Conservation (phyloP, 35 echinoderm and acorn worm species). For the Ptychodera flava region DNA sequence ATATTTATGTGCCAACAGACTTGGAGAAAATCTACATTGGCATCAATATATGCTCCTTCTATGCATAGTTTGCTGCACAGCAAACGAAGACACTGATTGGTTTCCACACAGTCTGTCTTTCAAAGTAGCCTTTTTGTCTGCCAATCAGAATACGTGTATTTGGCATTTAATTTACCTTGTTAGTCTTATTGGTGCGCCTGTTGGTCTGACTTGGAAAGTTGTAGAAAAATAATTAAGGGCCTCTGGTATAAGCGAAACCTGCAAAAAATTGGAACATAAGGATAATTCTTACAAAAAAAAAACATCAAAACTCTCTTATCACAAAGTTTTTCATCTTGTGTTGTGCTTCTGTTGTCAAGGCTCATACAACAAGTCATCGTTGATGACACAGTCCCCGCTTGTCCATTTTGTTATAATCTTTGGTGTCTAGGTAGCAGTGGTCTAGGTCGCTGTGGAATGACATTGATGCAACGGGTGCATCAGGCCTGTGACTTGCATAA, state of each 20-base stretch:
- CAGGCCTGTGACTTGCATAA: too few relatives aligned
- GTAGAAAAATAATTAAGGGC: background rate
- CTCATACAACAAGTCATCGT: background rate
- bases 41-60: background rate
- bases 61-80: background rate
- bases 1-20: background rate
- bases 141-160: too few relatives aligned
- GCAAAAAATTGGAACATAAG: background rate
- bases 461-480: too few relatives aligned
- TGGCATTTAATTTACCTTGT: background rate
- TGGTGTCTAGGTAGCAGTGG: too few relatives aligned
- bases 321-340: background rate
- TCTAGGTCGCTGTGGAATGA: too few relatives aligned
- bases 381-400: background rate
- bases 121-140: background rate
- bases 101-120: background rate
- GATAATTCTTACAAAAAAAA: background rate
- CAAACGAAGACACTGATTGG: background rate
- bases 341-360: background rate
- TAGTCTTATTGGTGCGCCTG: background rate
- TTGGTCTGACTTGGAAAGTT: background rate
- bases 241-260: background rate
- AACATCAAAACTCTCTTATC: background rate
- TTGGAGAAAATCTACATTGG: background rate
- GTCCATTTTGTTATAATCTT: background rate